phyloP scores from a whole-genome alignment of 2,113 vertebrate species.

The Perca fluviatilis region DNA sequence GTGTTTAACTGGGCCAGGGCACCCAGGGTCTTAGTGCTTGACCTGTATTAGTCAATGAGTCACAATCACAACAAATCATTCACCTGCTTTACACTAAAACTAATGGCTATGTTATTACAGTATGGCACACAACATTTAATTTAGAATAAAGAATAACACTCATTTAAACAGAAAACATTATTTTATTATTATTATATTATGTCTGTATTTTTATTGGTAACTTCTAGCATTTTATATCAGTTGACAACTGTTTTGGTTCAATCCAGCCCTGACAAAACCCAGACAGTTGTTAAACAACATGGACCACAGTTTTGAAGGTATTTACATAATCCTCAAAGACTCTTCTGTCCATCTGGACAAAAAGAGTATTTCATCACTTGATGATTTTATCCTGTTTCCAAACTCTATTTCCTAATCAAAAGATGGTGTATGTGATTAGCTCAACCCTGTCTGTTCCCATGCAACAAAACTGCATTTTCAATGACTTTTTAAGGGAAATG shows the following conservation, averaged over 20 bases:
- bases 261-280: background rate
- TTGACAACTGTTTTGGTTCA: background rate
- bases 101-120: background rate
- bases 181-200: too few species aligned
- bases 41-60: background rate
- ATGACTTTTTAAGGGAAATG: too few species aligned
- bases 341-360: background rate
- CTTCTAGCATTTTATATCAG: constrained; percentile 4
- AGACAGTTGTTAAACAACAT: background rate
- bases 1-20: constrained; percentile 61
- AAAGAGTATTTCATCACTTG: background rate
- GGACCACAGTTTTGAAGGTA: background rate
- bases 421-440: background rate
- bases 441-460: too few species aligned
- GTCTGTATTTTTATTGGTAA: background rate
- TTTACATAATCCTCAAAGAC: constrained; percentile 11
- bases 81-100: constrained; percentile 1
- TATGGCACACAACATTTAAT: background rate
- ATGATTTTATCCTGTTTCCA: background rate
- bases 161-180: background rate
- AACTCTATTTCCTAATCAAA: background rate
- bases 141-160: background rate
- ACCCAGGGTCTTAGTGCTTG: constrained; percentile 62
- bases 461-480: too few species aligned
- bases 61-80: background rate